These are phyloP conservation scores for Hippotragus niger DNA, from an alignment of 2,113 vertebrate genomes.

Conservation along the genomic window DNA sequence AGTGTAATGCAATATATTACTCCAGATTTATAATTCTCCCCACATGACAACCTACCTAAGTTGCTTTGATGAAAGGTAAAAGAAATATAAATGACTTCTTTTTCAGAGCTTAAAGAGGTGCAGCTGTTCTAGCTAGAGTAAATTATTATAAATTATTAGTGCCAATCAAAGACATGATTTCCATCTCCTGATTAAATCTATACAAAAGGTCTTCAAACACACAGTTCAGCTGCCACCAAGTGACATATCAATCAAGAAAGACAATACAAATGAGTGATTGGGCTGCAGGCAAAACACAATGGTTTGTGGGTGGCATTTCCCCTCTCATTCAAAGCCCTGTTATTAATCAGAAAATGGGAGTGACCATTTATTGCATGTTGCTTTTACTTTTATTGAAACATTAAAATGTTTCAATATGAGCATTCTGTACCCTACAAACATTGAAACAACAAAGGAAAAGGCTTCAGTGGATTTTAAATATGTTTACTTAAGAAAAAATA, in stretches of 20 bases:
- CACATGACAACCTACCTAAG: conserved; percentile 34
- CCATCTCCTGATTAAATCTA: conserved; percentile 67
- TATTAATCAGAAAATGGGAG: conserved; percentile 43
- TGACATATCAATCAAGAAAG: conserved; percentile 67
- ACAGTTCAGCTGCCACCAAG: conserved; percentile 52
- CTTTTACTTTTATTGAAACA: conserved; percentile 7
- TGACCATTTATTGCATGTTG: not conserved
- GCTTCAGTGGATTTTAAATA: not conserved
- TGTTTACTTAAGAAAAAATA: not conserved
- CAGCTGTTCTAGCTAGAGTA: conserved; percentile 51
- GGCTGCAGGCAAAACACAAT: not conserved
- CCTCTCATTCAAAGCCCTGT: not conserved
- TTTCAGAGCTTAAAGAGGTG: conserved; percentile 43
- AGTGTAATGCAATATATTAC: not conserved
- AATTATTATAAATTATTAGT: conserved; percentile 70
- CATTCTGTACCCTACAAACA: not conserved
- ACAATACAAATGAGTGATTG: conserved; percentile 51
- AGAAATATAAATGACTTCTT: conserved; percentile 35
- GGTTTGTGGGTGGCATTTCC: not conserved
- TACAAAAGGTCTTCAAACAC: conserved; percentile 61
- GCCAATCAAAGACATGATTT: conserved; percentile 59
- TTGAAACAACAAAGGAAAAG: conserved; percentile 23
- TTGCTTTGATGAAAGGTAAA: conserved; percentile 50
- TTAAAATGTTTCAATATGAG: not conserved
- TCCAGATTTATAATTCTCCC: not conserved